Base-by-base conservation (phyloP, 2,113 vertebrate genomes). In the Barbus barbus region DNA sequence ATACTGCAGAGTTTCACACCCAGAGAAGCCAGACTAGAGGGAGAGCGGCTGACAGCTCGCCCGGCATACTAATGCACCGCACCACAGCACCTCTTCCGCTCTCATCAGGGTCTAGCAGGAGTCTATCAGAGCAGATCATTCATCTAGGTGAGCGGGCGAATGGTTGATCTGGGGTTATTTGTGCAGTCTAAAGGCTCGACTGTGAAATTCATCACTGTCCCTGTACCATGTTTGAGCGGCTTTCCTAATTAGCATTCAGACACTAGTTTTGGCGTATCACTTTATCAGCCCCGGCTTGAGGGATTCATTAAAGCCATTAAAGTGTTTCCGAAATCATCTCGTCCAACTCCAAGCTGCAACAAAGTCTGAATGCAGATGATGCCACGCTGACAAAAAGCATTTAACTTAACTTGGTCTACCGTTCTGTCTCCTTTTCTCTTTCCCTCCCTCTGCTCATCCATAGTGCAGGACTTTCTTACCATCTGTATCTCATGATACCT, bases 291-390 rank as follows among this genome's bases (percentile, higher is more conserved):
- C 2, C 0, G 26, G 89, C 83, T 84, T 91, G 89, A 93, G 92
- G 91, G 91, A 90, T 90, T 93, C 90, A 92, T 92, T 92, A 92
- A 91, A 91, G 82, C 87, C 72, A 85, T 82, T 67, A 14, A 13
- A 11, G 31, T 24, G 33, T 81, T 84, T 78, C 36, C 12, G 41
- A 73, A 87, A 82, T 76, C 60, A 72, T 61, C 36, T 56, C 18
- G 36, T 78, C 58, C 74, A 28, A 18, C 36, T 85, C 26, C 28
- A n/a, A 14, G 22, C 31, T 5, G 44, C 56, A 74, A 63, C 26
- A 41, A 28, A 67, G 31, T 58, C n/a, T 85, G 53, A 69, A 82
- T 53, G 33, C 44, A 77, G 72, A 76, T 67, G 60, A 67, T 48
- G 60, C 22, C 24, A 58, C 48, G 28, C 63, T 84, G 44, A 69